Percentiles rank a stretch among this genome's conserved stretches.
Evolutionary conservation across 92 coral and sea anemone species (phyloP).

Genomic region (Blastomussa wellsi): DNA sequence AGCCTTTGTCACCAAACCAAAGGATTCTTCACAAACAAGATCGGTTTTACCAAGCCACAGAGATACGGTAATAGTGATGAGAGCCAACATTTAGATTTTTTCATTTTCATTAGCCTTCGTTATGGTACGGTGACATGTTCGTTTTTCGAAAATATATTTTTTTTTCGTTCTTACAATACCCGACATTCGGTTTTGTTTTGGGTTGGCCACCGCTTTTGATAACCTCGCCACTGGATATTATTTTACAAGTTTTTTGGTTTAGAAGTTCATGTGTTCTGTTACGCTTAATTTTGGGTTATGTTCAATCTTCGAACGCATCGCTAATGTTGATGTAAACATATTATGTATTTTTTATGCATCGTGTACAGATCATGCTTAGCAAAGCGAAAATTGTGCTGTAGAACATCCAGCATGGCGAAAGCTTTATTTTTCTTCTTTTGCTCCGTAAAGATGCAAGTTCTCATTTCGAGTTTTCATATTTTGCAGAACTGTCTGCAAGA

Average conservation of each 20-base stretch:
- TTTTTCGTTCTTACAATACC: neutral
- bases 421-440: neutral
- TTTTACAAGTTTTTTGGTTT: neutral
- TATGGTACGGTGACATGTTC: neutral
- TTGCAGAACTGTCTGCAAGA: neutral
- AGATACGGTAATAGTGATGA: conserved; percentile 18
- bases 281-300: neutral
- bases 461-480: neutral
- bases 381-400: neutral
- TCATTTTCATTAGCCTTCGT: neutral
- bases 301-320: neutral
- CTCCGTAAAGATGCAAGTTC: neutral
- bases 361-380: neutral
- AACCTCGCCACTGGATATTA: neutral
- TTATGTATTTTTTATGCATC: no score
- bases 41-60: neutral
- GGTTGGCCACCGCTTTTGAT: neutral
- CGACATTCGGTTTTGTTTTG: neutral
- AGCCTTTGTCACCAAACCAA: conserved; percentile 35
- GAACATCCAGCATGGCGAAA: no score
- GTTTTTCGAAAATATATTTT: neutral
- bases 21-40: conserved; percentile 5
- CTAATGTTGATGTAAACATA: neutral
- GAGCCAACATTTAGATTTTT: neutral
- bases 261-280: neutral